A percentile compares a stretch with the other conserved stretches of the same genome.
Evolutionary conservation across 2,797 vertebrate genomes (phyloP).

Genomic region (Tamandua tetradactyla): DNA sequence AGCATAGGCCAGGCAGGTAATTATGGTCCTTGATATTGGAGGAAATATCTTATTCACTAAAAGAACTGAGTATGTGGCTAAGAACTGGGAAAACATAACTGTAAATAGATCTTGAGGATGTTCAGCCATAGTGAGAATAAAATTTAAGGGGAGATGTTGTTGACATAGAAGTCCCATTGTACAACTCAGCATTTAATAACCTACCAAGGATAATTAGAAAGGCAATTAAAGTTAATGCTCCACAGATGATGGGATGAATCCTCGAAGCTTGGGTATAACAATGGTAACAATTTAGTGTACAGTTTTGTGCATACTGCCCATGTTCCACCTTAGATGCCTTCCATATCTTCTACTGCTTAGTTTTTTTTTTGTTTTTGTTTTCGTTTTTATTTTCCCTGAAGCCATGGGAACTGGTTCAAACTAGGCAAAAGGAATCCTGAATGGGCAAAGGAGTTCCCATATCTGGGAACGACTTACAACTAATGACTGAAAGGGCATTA

Average conservation of each 20-base stretch:
- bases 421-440: not conserved
- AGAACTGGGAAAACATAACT: not conserved
- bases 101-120: not conserved
- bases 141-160: not conserved
- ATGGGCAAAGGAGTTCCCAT: not conserved
- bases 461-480: not conserved
- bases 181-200: not conserved
- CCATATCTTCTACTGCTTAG: not conserved
- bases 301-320: not conserved
- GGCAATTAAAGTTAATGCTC: not conserved
- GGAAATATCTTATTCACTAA: not conserved
- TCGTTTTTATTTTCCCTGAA: not conserved
- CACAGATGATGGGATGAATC: not conserved
- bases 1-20: not conserved
- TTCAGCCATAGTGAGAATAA: not conserved
- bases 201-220: not conserved
- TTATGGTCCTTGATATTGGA: not conserved
- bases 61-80: not conserved
- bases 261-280: not conserved
- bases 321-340: not conserved
- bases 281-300: not conserved
- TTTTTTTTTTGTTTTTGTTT: not conserved
- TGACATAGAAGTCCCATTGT: not conserved
- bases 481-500: not conserved
- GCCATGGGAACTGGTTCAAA: not conserved